phyloP scores from a whole-genome alignment of 2,888 invertebrate species.

The Diarsia brunnea region DNA sequence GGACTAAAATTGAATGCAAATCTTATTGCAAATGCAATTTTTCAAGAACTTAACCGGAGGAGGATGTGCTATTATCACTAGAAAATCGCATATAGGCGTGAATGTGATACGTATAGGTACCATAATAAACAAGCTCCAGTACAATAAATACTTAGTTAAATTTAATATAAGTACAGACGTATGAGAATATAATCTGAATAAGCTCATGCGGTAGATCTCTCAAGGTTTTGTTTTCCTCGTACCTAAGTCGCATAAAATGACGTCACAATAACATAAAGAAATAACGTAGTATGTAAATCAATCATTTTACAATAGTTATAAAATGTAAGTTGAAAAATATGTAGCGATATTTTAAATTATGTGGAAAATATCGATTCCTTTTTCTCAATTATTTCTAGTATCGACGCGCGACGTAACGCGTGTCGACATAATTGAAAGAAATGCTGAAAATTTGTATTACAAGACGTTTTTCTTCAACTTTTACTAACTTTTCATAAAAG shows the following conservation, averaged over 20 bases:
- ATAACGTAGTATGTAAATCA: conserved; percentile 53
- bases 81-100: neutral
- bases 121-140: neutral
- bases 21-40: conserved; percentile 27
- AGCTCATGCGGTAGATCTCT: conserved; percentile 6
- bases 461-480: conserved; percentile 4
- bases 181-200: conserved; percentile 32
- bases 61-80: conserved; percentile 1
- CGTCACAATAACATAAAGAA: conserved; percentile 50
- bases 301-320: conserved; percentile 54
- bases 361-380: conserved; percentile 40
- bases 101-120: neutral
- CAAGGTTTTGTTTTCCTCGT: conserved; percentile 23
- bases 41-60: conserved; percentile 14
- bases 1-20: conserved; percentile 27
- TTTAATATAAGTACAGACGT: neutral
- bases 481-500: neutral
- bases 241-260: conserved; percentile 37
- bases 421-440: conserved; percentile 30
- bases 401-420: conserved; percentile 12
- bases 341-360: conserved; percentile 36
- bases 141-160: neutral
- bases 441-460: conserved; percentile 16
- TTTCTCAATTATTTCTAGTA: conserved; percentile 42
- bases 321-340: conserved; percentile 42